These are phyloP conservation scores for Phalacrocorax aristotelis DNA, from an alignment of 2,113 vertebrate species.

Conservation along the genomic window DNA sequence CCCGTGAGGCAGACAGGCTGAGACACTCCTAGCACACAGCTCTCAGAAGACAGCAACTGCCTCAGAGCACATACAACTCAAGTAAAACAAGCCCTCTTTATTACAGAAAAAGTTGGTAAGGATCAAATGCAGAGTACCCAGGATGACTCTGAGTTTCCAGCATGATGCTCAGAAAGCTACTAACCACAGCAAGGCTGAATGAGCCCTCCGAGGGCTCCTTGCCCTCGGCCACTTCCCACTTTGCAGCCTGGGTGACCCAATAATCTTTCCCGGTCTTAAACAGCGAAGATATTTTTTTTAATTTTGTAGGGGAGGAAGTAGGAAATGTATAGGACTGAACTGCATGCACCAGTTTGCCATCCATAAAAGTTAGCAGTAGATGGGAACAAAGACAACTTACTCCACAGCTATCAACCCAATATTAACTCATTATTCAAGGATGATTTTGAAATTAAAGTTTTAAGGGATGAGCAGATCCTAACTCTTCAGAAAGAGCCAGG, in stretches of 20 bases:
- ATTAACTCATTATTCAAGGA: not conserved
- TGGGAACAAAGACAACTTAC: not conserved
- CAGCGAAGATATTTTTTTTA: not conserved
- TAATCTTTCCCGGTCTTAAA: not conserved
- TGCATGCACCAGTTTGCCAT: not conserved
- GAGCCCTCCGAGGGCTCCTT: not conserved
- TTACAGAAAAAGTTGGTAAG: not conserved
- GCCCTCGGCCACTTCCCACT: not conserved
- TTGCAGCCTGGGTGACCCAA: not conserved
- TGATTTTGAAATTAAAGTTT: not conserved
- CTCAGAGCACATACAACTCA: not conserved
- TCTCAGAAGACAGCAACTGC: not conserved
- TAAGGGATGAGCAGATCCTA: not conserved
- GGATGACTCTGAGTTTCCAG: not conserved
- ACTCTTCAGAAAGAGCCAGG: not conserved
- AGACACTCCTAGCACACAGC: not conserved
- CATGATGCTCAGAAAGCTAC: not conserved
- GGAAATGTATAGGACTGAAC: not conserved
- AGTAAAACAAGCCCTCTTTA: not conserved
- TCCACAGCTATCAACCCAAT: not conserved
- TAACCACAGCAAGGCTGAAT: not conserved
- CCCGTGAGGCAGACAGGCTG: fast-evolving
- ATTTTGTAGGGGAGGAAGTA: not conserved
- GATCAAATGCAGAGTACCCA: not conserved
- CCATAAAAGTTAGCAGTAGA: not conserved